Percentiles rank a stretch among this genome's conserved stretches.
Evolutionary conservation across 2,888 invertebrate genomes (phyloP).

Genomic region (Lucinisca nassula): DNA sequence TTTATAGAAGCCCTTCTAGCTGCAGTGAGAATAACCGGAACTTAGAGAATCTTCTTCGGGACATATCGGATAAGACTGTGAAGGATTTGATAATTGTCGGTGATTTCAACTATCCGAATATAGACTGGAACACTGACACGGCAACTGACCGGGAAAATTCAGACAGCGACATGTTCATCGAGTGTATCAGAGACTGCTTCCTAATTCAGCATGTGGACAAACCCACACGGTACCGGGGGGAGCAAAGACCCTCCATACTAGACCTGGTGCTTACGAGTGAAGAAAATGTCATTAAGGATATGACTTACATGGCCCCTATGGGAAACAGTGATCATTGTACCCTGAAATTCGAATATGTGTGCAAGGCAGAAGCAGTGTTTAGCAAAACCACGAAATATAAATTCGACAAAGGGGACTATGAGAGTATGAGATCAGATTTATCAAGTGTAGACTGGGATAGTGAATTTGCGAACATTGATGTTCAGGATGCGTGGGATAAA

Average conservation of each 20-base stretch:
- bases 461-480: too few species aligned
- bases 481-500: too few species aligned
- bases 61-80: not conserved
- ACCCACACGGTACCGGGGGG: not conserved
- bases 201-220: constrained; percentile 4
- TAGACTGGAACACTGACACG: constrained; percentile 14
- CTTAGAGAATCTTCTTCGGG: not conserved
- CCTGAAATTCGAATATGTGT: too few species aligned
- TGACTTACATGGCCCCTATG: not conserved
- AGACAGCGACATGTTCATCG: not conserved
- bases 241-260: not conserved
- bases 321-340: constrained; percentile 31
- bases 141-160: constrained; percentile 2
- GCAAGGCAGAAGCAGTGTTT: too few species aligned
- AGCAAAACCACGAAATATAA: too few species aligned
- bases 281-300: not conserved
- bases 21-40: not conserved
- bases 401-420: too few species aligned
- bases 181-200: constrained; percentile 16
- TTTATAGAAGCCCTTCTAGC: constrained; percentile 14
- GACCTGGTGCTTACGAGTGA: constrained; percentile 18
- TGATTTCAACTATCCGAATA: constrained; percentile 30
- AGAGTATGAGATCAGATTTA: too few species aligned
- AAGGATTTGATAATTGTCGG: constrained; percentile 6
- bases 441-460: too few species aligned